phyloP scores from a whole-genome alignment of 2,888 invertebrate species.

The Sphinx pinastri region DNA sequence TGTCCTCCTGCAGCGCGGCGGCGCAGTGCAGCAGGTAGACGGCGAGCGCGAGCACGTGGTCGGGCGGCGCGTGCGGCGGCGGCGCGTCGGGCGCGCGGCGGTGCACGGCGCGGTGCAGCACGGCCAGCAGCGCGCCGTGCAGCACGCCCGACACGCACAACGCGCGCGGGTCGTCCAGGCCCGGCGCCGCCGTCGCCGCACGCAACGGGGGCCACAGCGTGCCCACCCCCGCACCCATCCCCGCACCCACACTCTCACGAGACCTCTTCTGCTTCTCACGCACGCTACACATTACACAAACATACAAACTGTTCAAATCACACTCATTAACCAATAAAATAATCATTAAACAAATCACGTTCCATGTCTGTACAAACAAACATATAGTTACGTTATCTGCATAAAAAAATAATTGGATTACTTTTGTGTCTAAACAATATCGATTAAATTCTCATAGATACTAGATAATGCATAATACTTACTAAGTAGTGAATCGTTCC shows the following conservation, averaged over 20 bases:
- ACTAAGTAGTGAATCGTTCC: conserved; percentile 96
- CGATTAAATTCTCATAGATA: no score
- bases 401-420: no score
- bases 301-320: no score
- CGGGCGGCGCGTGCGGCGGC: conserved; percentile 84
- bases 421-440: no score
- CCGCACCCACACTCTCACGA: conserved; percentile 32
- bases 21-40: conserved; percentile 95
- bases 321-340: not conserved
- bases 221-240: conserved; percentile 38
- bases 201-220: conserved; percentile 77
- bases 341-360: no score
- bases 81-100: conserved; percentile 87
- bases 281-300: conserved; percentile 50
- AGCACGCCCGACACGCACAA: conserved; percentile 71
- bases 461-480: conserved; percentile 55
- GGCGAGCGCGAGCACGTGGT: conserved; percentile 94
- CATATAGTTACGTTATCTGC: no score
- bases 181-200: conserved; percentile 42
- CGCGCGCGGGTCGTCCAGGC: conserved; percentile 70
- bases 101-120: conserved; percentile 93
- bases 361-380: no score
- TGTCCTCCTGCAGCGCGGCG: conserved; percentile 77
- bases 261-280: conserved; percentile 67
- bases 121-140: conserved; percentile 88